These are phyloP conservation scores for Plodia interpunctella DNA, from an alignment of 1,140 invertebrate genomes.

Conservation along the genomic window DNA sequence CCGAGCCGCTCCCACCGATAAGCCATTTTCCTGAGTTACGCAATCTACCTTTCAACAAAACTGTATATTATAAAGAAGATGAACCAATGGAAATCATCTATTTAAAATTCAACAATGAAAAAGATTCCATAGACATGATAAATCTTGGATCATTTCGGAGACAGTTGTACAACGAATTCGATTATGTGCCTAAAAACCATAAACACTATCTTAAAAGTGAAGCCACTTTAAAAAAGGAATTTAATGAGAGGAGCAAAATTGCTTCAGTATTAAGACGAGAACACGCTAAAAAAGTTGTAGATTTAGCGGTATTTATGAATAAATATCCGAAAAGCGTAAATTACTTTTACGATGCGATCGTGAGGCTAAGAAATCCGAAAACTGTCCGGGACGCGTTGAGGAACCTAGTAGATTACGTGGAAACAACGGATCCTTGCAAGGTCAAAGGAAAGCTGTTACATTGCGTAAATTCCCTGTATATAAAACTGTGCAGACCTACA, in stretches of 20 bases:
- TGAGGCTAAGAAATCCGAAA: constrained; percentile 23
- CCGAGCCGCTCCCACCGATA: no score
- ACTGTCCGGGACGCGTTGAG: constrained; percentile 30
- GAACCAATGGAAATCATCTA: not conserved
- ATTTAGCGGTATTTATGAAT: constrained; percentile 29
- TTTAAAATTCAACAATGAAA: not conserved
- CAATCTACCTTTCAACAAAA: not conserved
- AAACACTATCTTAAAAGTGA: not conserved
- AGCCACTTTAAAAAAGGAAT: not conserved
- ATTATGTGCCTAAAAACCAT: not conserved
- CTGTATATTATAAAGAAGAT: constrained; percentile 13
- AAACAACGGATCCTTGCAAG: constrained; percentile 4
- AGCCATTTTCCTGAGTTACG: not conserved
- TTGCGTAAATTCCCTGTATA: no score
- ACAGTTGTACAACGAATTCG: not conserved
- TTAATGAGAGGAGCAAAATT: not conserved
- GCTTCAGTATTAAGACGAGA: not conserved
- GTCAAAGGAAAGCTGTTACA: not conserved
- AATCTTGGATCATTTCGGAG: not conserved
- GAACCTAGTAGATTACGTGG: constrained; percentile 33
- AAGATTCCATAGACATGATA: not conserved
- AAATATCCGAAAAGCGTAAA: constrained; percentile 25
- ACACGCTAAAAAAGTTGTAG: constrained; percentile 28
- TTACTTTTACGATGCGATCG: constrained; percentile 38
- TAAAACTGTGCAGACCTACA: no score